A percentile compares a stretch with the other conserved stretches of the same genome.
phyloP scores from a whole-genome alignment of 2,797 vertebrate genomes.

The Danio kyathit region DNA sequence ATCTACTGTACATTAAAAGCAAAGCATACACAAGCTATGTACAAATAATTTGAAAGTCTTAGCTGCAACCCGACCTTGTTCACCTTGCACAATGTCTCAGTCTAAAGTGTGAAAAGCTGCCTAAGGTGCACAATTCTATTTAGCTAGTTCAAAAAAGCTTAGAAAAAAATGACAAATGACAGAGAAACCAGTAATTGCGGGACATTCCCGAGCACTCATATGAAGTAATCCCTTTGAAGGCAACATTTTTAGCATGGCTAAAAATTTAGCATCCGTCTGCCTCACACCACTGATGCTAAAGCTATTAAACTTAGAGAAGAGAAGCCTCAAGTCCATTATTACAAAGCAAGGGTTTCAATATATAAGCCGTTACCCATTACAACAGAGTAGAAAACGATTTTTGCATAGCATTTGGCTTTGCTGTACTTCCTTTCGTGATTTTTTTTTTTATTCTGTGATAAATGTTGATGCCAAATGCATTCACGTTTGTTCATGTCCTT shows the following conservation, averaged over 20 bases:
- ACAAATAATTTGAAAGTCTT: constrained; percentile 60
- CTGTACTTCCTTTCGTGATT: constrained; percentile 65
- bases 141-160: constrained; percentile 61
- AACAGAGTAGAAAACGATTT: constrained; percentile 69
- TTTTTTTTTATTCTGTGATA: constrained; percentile 62
- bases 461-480: constrained; percentile 77
- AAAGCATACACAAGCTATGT: constrained; percentile 64
- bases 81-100: constrained; percentile 52
- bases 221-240: constrained; percentile 75
- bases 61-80: constrained; percentile 55
- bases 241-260: constrained; percentile 78
- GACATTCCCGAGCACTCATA: constrained; percentile 74
- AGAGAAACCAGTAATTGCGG: constrained; percentile 60
- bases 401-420: constrained; percentile 85
- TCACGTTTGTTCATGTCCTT: constrained; percentile 41
- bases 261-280: constrained; percentile 70
- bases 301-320: constrained; percentile 59
- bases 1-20: constrained; percentile 68
- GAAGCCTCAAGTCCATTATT: constrained; percentile 68
- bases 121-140: constrained; percentile 53
- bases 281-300: constrained; percentile 67
- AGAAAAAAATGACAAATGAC: constrained; percentile 55
- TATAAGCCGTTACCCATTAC: constrained; percentile 62
- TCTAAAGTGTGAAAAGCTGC: constrained; percentile 60
- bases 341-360: constrained; percentile 71